phyloP scores from a whole-genome alignment of 2,888 invertebrate species.

The Cyrtodaria siliqua region DNA sequence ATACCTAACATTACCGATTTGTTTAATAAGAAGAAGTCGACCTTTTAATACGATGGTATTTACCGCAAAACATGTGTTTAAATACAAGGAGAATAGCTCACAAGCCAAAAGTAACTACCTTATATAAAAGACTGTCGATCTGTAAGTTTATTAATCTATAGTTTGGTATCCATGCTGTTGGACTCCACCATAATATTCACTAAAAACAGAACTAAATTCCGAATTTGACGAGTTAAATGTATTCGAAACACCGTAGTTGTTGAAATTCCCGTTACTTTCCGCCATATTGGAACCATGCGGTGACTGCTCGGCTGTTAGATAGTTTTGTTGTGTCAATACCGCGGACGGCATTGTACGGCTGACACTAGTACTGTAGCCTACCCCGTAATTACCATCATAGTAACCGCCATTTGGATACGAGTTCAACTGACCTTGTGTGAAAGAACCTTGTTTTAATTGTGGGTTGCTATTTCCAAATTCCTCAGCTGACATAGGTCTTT shows the following conservation, averaged over 20 bases:
- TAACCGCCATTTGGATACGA: slow-evolving; percentile 61
- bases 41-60: too few species aligned
- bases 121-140: too few species aligned
- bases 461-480: slow-evolving; percentile 56
- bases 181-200: slow-evolving; percentile 66
- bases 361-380: slow-evolving; percentile 67
- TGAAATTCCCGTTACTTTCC: slow-evolving; percentile 56
- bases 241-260: slow-evolving; percentile 50
- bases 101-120: too few species aligned
- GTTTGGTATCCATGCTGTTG: slow-evolving; percentile 67
- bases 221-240: slow-evolving; percentile 37
- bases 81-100: too few species aligned
- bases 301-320: slow-evolving; percentile 37
- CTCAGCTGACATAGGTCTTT: slow-evolving; percentile 53
- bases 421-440: slow-evolving; percentile 56
- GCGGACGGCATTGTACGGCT: slow-evolving; percentile 68
- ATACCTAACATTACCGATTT: too few species aligned
- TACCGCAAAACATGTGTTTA: too few species aligned
- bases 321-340: slow-evolving; percentile 58
- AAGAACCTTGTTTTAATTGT: slow-evolving; percentile 60
- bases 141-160: slow-evolving; percentile 44
- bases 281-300: slow-evolving; percentile 63
- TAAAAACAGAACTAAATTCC: slow-evolving; percentile 70
- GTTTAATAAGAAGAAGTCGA: too few species aligned
- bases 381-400: slow-evolving; percentile 72